Evolutionary conservation across 2,113 vertebrate species (phyloP).

Genomic region (Rhinolophus ferrumequinum): DNA sequence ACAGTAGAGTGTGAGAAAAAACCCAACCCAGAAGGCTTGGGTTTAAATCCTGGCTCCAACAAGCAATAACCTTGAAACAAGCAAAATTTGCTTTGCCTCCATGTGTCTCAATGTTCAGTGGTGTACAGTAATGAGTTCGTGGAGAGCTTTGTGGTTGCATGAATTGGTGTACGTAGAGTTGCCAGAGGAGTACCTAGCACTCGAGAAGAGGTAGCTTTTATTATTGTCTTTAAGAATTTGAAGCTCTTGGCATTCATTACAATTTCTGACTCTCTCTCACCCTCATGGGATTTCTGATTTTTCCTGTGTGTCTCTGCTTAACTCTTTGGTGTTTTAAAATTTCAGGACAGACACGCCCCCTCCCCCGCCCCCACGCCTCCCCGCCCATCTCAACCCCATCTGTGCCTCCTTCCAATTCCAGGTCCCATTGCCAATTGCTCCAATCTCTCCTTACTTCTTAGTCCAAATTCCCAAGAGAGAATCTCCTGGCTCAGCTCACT

Average conservation of each 20-base stretch:
- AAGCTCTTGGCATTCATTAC: neutral
- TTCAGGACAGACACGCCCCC: neutral
- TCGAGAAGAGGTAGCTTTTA: neutral
- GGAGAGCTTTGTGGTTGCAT: neutral
- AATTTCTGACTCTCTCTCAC: neutral
- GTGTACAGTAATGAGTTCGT: neutral
- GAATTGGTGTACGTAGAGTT: too few species aligned
- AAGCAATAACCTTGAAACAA: neutral
- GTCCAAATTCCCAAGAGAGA: neutral
- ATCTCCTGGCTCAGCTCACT: neutral
- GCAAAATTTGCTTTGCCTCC: neutral
- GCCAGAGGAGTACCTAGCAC: neutral
- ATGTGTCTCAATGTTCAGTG: neutral
- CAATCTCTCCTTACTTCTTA: neutral
- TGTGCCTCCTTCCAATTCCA: neutral
- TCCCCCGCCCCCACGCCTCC: too few species aligned
- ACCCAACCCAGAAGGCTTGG: neutral
- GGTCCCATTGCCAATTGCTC: neutral
- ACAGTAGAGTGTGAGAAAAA: rapidly evolving
- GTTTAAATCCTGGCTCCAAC: neutral
- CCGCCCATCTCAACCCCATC: neutral
- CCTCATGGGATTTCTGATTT: neutral
- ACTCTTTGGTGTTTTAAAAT: neutral
- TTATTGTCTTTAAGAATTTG: neutral
- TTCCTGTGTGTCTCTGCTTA: neutral